phyloP scores from a whole-genome alignment of 2,113 vertebrate genomes.

The Microcebus lehilahytsara region DNA sequence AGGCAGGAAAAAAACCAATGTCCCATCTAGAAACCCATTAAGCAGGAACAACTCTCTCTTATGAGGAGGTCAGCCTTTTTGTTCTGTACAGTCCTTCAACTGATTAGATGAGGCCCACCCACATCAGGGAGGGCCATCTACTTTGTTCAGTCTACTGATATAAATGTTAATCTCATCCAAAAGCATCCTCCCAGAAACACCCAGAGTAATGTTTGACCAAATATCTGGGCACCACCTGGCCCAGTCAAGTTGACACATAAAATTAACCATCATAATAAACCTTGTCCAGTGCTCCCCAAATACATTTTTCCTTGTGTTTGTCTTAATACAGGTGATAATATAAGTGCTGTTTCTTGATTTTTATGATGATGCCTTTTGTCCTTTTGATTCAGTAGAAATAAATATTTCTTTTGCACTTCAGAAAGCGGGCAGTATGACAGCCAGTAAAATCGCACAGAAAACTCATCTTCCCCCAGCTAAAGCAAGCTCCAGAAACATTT shows the following conservation, averaged over 20 bases:
- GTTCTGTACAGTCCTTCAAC: not conserved
- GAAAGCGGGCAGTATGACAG: conserved; percentile 48
- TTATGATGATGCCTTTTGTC: conserved; percentile 51
- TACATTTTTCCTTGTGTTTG: not conserved
- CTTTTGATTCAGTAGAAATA: conserved; percentile 50
- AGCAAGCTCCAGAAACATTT: conserved; percentile 71
- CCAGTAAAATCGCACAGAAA: conserved; percentile 76
- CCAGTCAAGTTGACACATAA: not conserved
- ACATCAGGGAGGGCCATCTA: not conserved
- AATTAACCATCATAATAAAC: not conserved
- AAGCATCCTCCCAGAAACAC: not conserved
- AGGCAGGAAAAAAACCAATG: not conserved
- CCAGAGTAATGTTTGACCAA: not conserved
- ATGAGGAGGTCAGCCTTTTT: not conserved
- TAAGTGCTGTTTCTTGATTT: not conserved
- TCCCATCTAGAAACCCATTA: not conserved
- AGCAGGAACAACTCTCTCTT: not conserved
- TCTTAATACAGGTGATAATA: not conserved
- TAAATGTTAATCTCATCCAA: not conserved
- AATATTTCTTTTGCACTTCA: conserved; percentile 58
- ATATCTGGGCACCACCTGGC: not conserved
- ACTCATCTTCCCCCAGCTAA: conserved; percentile 70
- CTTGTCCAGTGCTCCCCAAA: not conserved
- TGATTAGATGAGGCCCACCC: not conserved
- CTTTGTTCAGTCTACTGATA: not conserved